Conservation (phyloP, 2,888 invertebrate species). For the Protonemura montana region DNA sequence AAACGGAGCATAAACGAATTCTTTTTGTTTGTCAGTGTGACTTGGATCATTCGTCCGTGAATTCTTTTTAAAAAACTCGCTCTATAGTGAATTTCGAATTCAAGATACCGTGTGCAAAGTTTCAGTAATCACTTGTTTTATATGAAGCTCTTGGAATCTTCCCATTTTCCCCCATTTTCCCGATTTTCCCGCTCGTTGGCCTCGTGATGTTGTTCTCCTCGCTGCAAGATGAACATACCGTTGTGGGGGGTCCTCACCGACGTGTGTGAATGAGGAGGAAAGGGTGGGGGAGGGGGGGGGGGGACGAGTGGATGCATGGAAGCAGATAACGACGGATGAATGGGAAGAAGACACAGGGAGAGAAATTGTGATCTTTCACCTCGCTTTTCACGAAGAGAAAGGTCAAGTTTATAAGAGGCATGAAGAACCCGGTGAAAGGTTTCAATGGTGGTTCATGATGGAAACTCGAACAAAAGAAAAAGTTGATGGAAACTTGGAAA, state of each 20-base stretch:
- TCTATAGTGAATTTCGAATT: not conserved
- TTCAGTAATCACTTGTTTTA: not conserved
- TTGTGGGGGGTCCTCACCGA: not conserved
- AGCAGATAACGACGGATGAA: not conserved
- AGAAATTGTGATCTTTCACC: not conserved
- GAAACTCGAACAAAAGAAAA: too few relatives aligned
- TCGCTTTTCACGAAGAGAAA: not conserved
- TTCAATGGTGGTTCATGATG: too few relatives aligned
- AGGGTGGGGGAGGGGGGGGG: not conserved
- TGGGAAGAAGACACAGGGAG: not conserved
- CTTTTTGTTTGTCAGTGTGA: not conserved
- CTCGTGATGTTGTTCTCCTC: not conserved
- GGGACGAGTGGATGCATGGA: not conserved
- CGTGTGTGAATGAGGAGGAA: not conserved
- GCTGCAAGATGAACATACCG: not conserved
- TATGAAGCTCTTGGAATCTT: not conserved
- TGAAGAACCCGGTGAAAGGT: too few relatives aligned
- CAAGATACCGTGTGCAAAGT: not conserved
- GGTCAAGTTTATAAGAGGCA: not conserved
- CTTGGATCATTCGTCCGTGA: not conserved
- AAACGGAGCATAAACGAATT: constrained; percentile 1
- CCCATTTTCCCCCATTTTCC: not conserved
- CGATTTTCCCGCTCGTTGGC: not conserved
- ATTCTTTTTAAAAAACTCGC: not conserved
- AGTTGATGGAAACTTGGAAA: too few relatives aligned